Conservation (phyloP, 2,888 invertebrate genomes). For the Sarcophaga carnaria region DNA sequence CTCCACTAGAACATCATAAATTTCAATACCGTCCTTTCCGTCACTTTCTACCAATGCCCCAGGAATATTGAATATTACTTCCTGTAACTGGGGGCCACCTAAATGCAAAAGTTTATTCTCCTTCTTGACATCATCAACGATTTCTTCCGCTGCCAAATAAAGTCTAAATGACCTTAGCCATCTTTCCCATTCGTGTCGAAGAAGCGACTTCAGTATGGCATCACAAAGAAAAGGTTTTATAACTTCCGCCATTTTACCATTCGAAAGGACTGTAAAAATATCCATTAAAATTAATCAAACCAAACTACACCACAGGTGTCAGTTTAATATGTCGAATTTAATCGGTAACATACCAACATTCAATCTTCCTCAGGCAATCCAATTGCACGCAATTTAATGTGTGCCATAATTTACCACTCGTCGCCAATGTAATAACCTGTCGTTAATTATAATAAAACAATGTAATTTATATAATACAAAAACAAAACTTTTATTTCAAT, state of each 20-base stretch:
- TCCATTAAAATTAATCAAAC: slow-evolving; percentile 13
- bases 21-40: slow-evolving; percentile 33
- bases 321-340: slow-evolving; percentile 30
- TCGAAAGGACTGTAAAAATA: slow-evolving; percentile 25
- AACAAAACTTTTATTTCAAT: too few relatives aligned
- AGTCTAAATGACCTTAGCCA: slow-evolving; percentile 59
- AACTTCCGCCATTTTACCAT: slow-evolving; percentile 35
- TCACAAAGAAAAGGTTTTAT: slow-evolving; percentile 65
- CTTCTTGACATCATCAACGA: slow-evolving; percentile 50
- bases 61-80: slow-evolving; percentile 38
- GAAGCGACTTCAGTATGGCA: slow-evolving; percentile 65
- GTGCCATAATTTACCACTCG: slow-evolving; percentile 18
- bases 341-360: slow-evolving; percentile 40
- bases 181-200: slow-evolving; percentile 65
- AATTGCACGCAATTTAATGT: slow-evolving; percentile 24
- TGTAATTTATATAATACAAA: too few relatives aligned
- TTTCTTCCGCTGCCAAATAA: slow-evolving; percentile 62
- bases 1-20: slow-evolving; percentile 61
- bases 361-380: slow-evolving; percentile 11
- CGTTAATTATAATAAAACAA: neutral
- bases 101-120: slow-evolving; percentile 60
- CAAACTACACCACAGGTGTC: slow-evolving; percentile 29
- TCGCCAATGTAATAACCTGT: slow-evolving; percentile 36
- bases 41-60: slow-evolving; percentile 11
- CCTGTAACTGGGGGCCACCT: slow-evolving; percentile 19